Evolutionary conservation across 2,888 invertebrate species (phyloP).

Genomic region (Hydroisotoma schaefferi): DNA sequence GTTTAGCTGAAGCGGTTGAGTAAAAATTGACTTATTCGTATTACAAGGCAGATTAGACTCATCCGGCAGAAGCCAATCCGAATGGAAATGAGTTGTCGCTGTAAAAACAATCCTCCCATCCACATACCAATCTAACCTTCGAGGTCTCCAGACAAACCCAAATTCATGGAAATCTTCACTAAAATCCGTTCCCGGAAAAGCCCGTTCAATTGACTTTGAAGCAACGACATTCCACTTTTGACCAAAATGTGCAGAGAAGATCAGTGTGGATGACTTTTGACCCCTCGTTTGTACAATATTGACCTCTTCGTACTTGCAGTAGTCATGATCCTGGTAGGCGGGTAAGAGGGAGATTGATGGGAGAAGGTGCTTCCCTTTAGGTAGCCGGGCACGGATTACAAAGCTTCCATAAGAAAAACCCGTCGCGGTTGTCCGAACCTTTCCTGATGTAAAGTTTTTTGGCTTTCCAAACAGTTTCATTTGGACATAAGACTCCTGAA

Average conservation of each 20-base stretch:
- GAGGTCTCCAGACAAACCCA: conserved; percentile 41
- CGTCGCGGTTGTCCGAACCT: conserved; percentile 20
- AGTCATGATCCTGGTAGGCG: conserved; percentile 40
- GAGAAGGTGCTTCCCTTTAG: conserved; percentile 42
- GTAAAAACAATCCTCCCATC: conserved; percentile 35
- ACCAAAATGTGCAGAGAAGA: conserved; percentile 40
- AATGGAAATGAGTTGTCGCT: conserved; percentile 37
- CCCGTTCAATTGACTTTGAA: conserved; percentile 27
- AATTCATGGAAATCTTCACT: conserved; percentile 43
- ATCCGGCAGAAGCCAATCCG: conserved; percentile 41
- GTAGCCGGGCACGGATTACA: conserved; percentile 39
- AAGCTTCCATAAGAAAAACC: conserved; percentile 38
- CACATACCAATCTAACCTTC: conserved; percentile 43
- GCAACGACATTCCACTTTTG: conserved; percentile 29
- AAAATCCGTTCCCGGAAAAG: conserved; percentile 34
- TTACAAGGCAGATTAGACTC: conserved; percentile 39
- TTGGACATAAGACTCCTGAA: conserved; percentile 22
- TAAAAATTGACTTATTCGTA: conserved; percentile 37
- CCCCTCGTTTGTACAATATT: conserved; percentile 41
- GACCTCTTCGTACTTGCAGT: conserved; percentile 46
- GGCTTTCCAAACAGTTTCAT: conserved; percentile 30
- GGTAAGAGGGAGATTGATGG: conserved; percentile 42
- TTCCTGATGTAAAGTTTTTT: conserved; percentile 39
- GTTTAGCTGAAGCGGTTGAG: conserved; percentile 35
- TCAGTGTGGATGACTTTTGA: conserved; percentile 36